Percentiles rank a stretch among this genome's conserved stretches.
phyloP scores from a whole-genome alignment of 2,113 vertebrate genomes.

The Coptodon bakossiorum region DNA sequence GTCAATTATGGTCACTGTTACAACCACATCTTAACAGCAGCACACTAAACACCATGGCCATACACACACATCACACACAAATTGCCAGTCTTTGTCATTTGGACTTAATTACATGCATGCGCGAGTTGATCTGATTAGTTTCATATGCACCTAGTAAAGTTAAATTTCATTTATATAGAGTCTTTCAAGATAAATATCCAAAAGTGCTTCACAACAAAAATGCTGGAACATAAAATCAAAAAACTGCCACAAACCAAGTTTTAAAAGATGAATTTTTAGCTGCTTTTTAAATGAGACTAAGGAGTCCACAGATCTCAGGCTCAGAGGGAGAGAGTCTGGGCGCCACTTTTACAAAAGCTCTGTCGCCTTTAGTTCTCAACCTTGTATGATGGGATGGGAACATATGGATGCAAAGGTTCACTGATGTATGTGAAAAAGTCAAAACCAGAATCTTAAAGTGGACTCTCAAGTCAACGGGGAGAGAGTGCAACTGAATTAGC shows the following conservation, averaged over 20 bases:
- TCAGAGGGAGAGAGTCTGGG: not conserved
- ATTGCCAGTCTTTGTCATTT: not conserved
- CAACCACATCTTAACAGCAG: not conserved
- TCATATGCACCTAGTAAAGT: not conserved
- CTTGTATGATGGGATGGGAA: not conserved
- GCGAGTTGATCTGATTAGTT: not conserved
- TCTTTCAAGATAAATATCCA: not conserved
- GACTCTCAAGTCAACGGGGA: not conserved
- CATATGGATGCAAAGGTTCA: not conserved
- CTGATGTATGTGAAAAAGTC: not conserved
- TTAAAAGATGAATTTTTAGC: not conserved
- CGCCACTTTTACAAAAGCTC: not conserved
- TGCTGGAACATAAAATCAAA: not conserved
- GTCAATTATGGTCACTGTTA: constrained; percentile 10
- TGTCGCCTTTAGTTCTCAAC: not conserved
- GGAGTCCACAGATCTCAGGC: not conserved
- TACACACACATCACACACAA: not conserved
- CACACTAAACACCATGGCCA: not conserved
- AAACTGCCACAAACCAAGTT: not conserved
- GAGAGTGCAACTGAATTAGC: not conserved
- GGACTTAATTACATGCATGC: not conserved
- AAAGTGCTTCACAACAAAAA: not conserved
- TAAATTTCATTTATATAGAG: not conserved
- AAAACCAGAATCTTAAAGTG: not conserved
- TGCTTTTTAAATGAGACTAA: not conserved